Evolutionary conservation across 2,888 invertebrate species (phyloP), one percentile per base, ranked within the genome.

Genomic region (Drosophila multiciliata): DNA sequence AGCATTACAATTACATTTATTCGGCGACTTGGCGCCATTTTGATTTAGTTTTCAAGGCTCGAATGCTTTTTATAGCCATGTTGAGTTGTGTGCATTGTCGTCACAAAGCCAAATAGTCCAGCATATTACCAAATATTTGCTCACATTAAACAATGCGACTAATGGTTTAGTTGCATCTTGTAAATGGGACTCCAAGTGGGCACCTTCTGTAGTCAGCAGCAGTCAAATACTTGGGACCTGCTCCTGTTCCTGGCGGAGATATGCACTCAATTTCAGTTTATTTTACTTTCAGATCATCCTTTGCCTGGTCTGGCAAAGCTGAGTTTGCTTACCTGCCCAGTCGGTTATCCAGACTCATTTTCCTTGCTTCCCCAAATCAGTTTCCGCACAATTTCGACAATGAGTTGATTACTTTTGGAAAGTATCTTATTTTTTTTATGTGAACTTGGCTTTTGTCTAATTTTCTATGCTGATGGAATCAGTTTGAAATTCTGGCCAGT

Each of bases 201-300:
- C 40, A 42, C 33, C 20, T 15, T 26, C 38, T 64, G 26, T 40
- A 49, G 35, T 33, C 33, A 20, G 54, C 52, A 57, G 58, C 35
- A 15, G 15, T 20, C 15, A 53, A 63, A 77, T 80, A 67, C 66
- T 71, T 66, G 70, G 70, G 68, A 61, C 71, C 52, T 60, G 35
- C 4, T 49, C 59, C 11, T 42, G 68, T 20, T 12, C 23, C n/a
- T 54, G 58, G 45, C 45, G 45, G 26, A 65, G 61, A 60, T 60
- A 49, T 87, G 74, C 82, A 83, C 73, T 89, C 84, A 83, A 85
- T 79, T 85, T 83, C 79, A 83, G 74, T 87, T 89, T 87, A 66
- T 87, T 89, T 83, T 81, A 79, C 76, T 72, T 87, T 72, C 76
- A 66, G 87, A 84, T 89, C 89, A 89, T 87, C 81, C 75, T 72